Base-by-base conservation (phyloP, 1,140 invertebrate genomes). In the Leptinotarsa defecta region DNA sequence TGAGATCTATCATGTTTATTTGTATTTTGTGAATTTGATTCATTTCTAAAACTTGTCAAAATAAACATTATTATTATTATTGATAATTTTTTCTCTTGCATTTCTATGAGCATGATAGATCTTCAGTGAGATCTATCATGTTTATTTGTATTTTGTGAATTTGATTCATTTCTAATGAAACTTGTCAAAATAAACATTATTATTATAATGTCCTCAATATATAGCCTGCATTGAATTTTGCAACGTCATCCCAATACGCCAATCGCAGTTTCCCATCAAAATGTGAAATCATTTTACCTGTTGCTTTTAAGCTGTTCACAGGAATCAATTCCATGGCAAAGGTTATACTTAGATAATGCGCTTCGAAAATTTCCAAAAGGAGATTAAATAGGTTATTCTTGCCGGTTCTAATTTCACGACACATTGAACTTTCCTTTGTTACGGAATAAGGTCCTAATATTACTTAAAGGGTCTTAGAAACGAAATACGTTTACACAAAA, bases 401-500 rank as follows among this genome's bases (percentile, higher is more conserved):
- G 80, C 78, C 80, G 78, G 80, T 81, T 81, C 78, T 77, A 81
- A 81, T 81, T 81, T 81, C 80, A 81, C 80, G 80, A 78, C 72
- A 77, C 80, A 80, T 80, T 81, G 78, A 75, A 77, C 78, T 69
- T 76, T 76, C 74, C 78, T 81, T 78, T 81, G 76, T 81, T 74
- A 52, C 49, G 22, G 49, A 22, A 71, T 17, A 49, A 62, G 13
- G 49, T 19, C 71, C 71, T 65, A 19, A 73, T 65, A 65, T 65
- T 62, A 65, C 71, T 62, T 62, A 73, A 73, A 64, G 61, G 57
- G n/a, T 43, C 73, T 72, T 77, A 71, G 74, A 69, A 74, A 71
- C 61, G 69, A 71, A 74, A 74, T 74, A 68, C 68, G 48, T 68
- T 74, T 17, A n/a, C 68, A 69, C 20, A 69, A 69, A 69, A 69